phyloP scores from a whole-genome alignment of 2,113 vertebrate genomes.

The Pagrus major region DNA sequence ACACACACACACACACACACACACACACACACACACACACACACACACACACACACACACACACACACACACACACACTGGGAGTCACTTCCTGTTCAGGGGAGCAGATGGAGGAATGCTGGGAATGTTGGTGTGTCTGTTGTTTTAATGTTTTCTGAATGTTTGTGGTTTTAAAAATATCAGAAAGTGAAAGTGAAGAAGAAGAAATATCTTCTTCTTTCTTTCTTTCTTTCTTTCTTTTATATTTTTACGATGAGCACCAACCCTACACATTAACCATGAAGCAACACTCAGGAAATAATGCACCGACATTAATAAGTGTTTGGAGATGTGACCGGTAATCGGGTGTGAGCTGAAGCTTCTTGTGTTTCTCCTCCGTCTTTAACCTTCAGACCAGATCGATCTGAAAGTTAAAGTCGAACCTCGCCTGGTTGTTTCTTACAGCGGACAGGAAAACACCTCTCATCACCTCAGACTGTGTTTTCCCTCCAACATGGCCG shows the following conservation, averaged over 20 bases:
- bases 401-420: neutral
- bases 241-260: too few species aligned
- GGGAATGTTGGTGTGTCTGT: constrained; percentile 68
- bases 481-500: constrained; percentile 26
- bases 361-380: too few species aligned
- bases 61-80: constrained; percentile 37
- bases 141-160: neutral
- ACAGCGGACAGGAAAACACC: neutral
- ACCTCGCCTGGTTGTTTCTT: neutral
- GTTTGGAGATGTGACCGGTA: too few species aligned
- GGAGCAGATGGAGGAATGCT: constrained; percentile 64
- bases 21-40: constrained; percentile 37
- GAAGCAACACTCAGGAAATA: too few species aligned
- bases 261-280: neutral
- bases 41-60: constrained; percentile 34
- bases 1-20: constrained; percentile 30
- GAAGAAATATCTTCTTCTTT: neutral
- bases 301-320: too few species aligned
- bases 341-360: too few species aligned
- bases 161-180: constrained; percentile 17
- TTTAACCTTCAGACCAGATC: too few species aligned
- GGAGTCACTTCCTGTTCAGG: constrained; percentile 59
- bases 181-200: constrained; percentile 42
- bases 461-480: neutral
- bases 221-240: neutral